phyloP scores from a whole-genome alignment of 2,888 invertebrate species.

The Scaptomyza tumidula region DNA sequence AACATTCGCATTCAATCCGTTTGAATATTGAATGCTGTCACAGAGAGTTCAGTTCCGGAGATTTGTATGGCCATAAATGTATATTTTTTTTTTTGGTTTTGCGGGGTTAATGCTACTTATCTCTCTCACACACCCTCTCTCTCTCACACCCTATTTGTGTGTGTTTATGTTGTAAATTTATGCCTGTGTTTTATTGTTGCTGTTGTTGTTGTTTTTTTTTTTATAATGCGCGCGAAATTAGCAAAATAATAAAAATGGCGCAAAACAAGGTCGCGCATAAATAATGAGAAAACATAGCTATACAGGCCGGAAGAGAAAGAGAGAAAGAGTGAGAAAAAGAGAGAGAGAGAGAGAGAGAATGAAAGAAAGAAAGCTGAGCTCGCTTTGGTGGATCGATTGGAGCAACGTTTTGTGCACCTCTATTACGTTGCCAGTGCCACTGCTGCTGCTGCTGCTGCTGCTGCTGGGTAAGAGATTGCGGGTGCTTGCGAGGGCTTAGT shows the following conservation, averaged over 20 bases:
- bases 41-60: not conserved
- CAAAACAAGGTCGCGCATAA: conserved; percentile 79
- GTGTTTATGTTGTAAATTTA: conserved; percentile 34
- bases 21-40: conserved; percentile 3
- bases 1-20: not conserved
- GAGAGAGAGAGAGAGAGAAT: too few relatives aligned
- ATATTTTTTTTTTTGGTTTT: not conserved
- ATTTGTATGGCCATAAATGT: not conserved
- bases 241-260: conserved; percentile 80
- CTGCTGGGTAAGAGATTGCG: not conserved
- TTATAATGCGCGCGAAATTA: conserved; percentile 75
- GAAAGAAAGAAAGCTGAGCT: conserved; percentile 15
- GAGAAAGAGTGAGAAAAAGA: not conserved
- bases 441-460: not conserved
- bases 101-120: conserved; percentile 8
- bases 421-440: conserved; percentile 42
- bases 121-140: conserved; percentile 21
- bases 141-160: conserved; percentile 19
- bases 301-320: too few relatives aligned
- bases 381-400: conserved; percentile 73
- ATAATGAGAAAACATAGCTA: conserved; percentile 73
- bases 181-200: conserved; percentile 34
- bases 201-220: conserved; percentile 37
- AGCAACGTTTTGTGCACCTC: conserved; percentile 65
- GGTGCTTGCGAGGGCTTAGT: too few relatives aligned